phyloP scores from a whole-genome alignment of 2,888 invertebrate genomes.

The Thelaira solivaga region DNA sequence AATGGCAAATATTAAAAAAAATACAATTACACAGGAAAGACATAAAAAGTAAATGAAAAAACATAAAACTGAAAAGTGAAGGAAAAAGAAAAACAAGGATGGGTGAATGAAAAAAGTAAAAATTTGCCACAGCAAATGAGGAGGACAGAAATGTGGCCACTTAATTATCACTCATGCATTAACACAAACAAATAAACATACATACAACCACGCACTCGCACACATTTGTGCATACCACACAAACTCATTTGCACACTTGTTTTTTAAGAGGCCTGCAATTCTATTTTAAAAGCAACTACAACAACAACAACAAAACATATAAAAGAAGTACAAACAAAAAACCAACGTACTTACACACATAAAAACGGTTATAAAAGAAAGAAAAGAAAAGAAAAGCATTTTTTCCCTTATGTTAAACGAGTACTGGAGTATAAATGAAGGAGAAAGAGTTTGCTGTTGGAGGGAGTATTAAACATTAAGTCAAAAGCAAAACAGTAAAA shows the following conservation, averaged over 20 bases:
- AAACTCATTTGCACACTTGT: constrained; percentile 13
- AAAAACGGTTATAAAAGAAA: neutral
- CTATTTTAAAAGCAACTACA: neutral
- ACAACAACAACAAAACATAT: neutral
- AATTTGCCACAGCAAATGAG: constrained; percentile 53
- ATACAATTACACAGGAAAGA: constrained; percentile 22
- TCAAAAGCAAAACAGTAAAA: constrained; percentile 48
- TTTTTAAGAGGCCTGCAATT: constrained; percentile 38
- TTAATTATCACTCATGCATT: constrained; percentile 68
- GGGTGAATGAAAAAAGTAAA: constrained; percentile 14
- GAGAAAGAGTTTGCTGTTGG: neutral
- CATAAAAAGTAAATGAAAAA: constrained; percentile 4
- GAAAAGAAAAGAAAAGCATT: constrained; percentile 18
- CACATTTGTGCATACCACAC: no score
- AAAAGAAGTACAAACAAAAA: neutral
- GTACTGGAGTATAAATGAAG: neutral
- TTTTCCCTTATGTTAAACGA: constrained; percentile 3
- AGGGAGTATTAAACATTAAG: neutral
- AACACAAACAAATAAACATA: constrained; percentile 21
- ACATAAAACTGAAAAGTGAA: constrained; percentile 2
- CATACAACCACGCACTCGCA: neutral
- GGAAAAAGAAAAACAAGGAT: neutral
- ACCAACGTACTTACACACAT: constrained; percentile 30
- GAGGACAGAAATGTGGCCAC: constrained; percentile 64
- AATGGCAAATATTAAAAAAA: constrained; percentile 37